phyloP scores from a whole-genome alignment of 2,113 vertebrate species.

The Labeo catla region DNA sequence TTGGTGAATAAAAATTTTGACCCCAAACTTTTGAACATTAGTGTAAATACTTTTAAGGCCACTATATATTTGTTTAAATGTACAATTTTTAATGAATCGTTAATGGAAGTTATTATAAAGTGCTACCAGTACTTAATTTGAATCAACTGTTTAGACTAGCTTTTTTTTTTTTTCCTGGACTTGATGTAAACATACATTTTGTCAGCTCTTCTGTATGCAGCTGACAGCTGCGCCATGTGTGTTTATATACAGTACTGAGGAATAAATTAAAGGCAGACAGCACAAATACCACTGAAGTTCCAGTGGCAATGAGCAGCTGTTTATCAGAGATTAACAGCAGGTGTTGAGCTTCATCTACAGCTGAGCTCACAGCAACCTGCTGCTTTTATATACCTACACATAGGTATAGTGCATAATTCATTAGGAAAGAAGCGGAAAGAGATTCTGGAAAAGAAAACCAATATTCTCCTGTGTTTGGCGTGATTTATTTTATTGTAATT shows the following conservation, averaged over 20 bases:
- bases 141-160: neutral
- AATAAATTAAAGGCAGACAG: constrained; percentile 6
- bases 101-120: neutral
- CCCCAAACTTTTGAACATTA: neutral
- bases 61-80: neutral
- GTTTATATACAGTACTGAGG: neutral
- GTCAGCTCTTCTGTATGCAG: neutral
- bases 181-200: neutral
- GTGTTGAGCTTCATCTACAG: constrained; percentile 12
- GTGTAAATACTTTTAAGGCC: neutral
- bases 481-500: neutral
- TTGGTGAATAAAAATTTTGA: neutral
- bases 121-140: neutral
- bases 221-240: constrained; percentile 1
- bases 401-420: neutral
- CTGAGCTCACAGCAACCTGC: constrained; percentile 29
- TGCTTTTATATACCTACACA: neutral
- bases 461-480: neutral
- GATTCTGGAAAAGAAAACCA: neutral
- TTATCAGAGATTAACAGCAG: constrained; percentile 11
- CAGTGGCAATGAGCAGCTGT: constrained; percentile 13
- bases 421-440: neutral
- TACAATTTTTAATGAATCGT: neutral
- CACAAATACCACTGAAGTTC: neutral
- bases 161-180: neutral